These are phyloP conservation scores for Poecilus cupreus DNA, from an alignment of 2,888 invertebrate species.

Conservation along the genomic window DNA sequence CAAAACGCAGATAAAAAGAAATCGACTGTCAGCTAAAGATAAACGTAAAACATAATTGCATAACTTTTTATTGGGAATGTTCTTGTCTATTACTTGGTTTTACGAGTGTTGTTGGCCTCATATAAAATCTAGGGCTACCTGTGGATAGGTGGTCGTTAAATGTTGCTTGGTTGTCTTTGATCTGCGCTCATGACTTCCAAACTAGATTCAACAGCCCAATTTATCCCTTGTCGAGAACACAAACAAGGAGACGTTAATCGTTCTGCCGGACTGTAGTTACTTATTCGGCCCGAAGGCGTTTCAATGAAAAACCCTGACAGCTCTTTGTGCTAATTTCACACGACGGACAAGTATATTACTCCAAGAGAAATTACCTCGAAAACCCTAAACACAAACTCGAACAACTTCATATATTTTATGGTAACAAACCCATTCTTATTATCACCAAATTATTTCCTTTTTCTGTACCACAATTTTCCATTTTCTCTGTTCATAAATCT, in stretches of 20 bases:
- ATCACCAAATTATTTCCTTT: no score
- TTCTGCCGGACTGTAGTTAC: constrained; percentile 8
- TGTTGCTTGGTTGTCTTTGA: constrained; percentile 38
- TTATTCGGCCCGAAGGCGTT: constrained; percentile 19
- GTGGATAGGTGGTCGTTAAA: constrained; percentile 1
- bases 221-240: constrained; percentile 45
- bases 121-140: not conserved
- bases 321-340: constrained; percentile 25
- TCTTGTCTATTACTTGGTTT: not conserved
- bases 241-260: constrained; percentile 44
- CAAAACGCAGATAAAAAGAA: constrained; percentile 13
- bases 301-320: constrained; percentile 22
- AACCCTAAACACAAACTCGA: not conserved
- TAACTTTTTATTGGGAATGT: not conserved
- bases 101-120: not conserved
- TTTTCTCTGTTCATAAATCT: no score
- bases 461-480: no score
- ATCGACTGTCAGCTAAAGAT: constrained; percentile 18
- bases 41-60: constrained; percentile 7
- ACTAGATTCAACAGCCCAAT: constrained; percentile 49
- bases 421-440: not conserved
- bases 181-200: constrained; percentile 53
- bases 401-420: not conserved
- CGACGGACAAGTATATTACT: not conserved
- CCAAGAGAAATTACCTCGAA: not conserved